phyloP scores from a whole-genome alignment of 2,888 invertebrate species.

The Tromatobia lineatoria region DNA sequence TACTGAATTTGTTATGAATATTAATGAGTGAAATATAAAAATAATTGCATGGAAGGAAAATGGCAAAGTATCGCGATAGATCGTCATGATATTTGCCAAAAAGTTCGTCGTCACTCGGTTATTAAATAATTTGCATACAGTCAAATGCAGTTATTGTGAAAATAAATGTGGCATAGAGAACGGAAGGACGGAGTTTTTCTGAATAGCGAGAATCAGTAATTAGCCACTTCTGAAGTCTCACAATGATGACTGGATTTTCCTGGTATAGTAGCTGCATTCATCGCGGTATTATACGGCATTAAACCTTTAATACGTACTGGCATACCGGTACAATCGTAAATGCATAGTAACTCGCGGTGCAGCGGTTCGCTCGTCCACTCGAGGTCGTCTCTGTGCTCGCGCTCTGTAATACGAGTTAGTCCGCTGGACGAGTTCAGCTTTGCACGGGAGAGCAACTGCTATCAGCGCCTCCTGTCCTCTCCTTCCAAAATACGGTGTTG shows the following conservation, averaged over 20 bases:
- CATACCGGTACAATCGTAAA: slow-evolving; percentile 46
- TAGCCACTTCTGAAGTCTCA: slow-evolving; percentile 24
- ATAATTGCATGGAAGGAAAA: too few relatives aligned
- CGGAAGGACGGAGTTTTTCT: neutral
- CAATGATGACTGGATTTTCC: slow-evolving; percentile 62
- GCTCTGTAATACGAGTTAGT: neutral
- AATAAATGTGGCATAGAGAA: neutral
- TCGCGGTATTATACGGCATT: slow-evolving; percentile 32
- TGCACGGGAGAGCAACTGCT: neutral
- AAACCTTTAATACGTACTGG: slow-evolving; percentile 33
- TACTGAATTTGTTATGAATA: too few relatives aligned
- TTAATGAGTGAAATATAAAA: too few relatives aligned
- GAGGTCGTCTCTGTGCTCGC: slow-evolving; percentile 7
- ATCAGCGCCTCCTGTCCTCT: slow-evolving; percentile 28
- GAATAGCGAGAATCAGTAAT: slow-evolving; percentile 52
- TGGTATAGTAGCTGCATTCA: slow-evolving; percentile 30
- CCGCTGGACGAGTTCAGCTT: neutral
- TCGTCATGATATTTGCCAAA: neutral
- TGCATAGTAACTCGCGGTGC: slow-evolving; percentile 36
- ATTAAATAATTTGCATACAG: neutral
- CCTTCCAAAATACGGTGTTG: neutral
- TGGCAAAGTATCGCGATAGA: neutral
- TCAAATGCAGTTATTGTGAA: neutral
- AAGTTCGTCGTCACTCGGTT: slow-evolving; percentile 24
- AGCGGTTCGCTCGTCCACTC: slow-evolving; percentile 20